Evolutionary conservation across 2,797 vertebrate species (phyloP).

Genomic region (Picus viridis): DNA sequence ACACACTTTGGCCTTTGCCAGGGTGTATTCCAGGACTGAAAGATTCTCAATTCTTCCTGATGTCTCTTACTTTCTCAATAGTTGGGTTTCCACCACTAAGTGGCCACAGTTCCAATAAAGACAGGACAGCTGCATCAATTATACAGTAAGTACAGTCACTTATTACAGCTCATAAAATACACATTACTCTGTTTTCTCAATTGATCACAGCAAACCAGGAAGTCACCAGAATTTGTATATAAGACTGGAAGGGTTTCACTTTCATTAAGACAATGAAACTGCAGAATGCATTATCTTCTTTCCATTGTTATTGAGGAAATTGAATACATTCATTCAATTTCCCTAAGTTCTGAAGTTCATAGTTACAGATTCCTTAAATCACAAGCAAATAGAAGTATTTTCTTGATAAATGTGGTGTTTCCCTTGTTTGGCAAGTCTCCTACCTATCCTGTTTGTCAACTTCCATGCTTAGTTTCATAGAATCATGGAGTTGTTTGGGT

Average conservation of each 20-base stretch:
- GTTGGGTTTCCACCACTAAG: neutral
- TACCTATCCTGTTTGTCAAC: neutral
- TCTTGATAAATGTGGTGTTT: neutral
- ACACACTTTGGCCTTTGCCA: neutral
- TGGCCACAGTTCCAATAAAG: neutral
- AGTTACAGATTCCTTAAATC: neutral
- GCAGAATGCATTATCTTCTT: neutral
- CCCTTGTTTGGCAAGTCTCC: neutral
- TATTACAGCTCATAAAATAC: neutral
- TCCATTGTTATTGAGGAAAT: neutral
- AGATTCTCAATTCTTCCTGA: neutral
- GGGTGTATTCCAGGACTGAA: neutral
- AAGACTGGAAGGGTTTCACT: neutral
- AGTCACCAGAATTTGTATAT: neutral
- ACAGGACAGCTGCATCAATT: neutral
- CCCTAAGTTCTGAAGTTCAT: neutral
- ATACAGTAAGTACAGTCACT: neutral
- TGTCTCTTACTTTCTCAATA: neutral
- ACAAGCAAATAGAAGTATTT: neutral
- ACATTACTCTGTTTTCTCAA: neutral
- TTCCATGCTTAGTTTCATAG: neutral
- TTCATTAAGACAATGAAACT: neutral
- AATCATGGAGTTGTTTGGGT: too few species aligned
- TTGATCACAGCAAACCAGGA: neutral
- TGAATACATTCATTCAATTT: neutral